Evolutionary conservation across 2,888 invertebrate species (phyloP).

Genomic region (Agrochola macilenta): DNA sequence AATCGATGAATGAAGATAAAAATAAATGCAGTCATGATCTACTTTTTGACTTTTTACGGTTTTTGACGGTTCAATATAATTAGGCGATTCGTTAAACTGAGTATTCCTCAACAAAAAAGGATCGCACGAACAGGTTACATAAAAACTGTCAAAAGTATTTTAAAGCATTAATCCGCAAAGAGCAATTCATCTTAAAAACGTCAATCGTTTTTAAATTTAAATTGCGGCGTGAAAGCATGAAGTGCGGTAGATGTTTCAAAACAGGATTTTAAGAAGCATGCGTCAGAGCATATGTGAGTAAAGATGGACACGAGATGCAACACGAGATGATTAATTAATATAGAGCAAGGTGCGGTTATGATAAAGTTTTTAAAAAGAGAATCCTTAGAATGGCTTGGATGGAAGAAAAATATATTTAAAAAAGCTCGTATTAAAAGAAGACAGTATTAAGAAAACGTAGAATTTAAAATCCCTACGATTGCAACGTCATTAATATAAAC

Average conservation of each 20-base stretch:
- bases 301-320: conserved; percentile 15
- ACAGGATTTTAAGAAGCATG: conserved; percentile 59
- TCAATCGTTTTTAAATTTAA: conserved; percentile 67
- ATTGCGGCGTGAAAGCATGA: conserved; percentile 63
- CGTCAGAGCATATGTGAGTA: conserved; percentile 28
- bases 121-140: conserved; percentile 37
- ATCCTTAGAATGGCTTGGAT: neutral
- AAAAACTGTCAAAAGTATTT: conserved; percentile 54
- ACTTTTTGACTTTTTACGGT: conserved; percentile 17
- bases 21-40: neutral
- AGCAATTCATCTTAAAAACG: conserved; percentile 61
- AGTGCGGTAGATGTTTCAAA: conserved; percentile 56
- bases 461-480: neutral
- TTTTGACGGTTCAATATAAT: conserved; percentile 37
- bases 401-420: neutral
- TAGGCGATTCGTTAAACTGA: conserved; percentile 38
- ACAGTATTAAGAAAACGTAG: accelerated
- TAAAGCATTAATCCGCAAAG: conserved; percentile 57
- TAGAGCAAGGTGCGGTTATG: conserved; percentile 4
- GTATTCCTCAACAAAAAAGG: conserved; percentile 43
- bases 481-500: neutral
- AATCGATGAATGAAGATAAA: conserved; percentile 15
- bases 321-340: conserved; percentile 32
- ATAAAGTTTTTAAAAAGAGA: neutral
- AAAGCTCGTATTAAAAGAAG: neutral